A percentile compares a stretch with the other conserved stretches of the same genome.
phyloP scores from a whole-genome alignment of 2,797 vertebrate species.

The Acridotheres tristis region DNA sequence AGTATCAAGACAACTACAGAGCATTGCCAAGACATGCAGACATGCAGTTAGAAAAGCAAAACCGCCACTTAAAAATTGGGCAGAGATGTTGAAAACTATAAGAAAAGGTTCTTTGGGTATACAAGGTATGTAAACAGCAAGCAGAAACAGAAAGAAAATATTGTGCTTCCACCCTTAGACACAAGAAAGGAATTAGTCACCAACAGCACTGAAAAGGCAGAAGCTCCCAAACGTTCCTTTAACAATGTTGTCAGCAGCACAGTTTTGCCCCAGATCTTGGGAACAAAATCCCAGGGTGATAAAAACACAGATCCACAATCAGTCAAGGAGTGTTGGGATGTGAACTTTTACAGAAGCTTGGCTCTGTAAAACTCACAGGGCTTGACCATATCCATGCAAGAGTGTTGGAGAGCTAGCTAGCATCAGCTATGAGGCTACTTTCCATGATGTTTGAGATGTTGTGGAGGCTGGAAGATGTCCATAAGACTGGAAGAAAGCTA shows the following conservation, averaged over 20 bases:
- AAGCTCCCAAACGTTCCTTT: not conserved
- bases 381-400: not conserved
- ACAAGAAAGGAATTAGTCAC: not conserved
- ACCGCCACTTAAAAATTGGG: not conserved
- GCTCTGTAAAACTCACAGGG: not conserved
- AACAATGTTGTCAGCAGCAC: not conserved
- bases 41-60: not conserved
- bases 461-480: not conserved
- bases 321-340: not conserved
- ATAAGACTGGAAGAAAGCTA: not conserved
- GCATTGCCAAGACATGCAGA: not conserved
- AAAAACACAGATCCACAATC: not conserved
- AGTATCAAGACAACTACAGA: not conserved
- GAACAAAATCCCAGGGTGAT: not conserved
- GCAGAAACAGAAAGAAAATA: not conserved
- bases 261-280: fast-evolving
- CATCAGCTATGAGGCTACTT: not conserved
- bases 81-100: not conserved
- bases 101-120: fast-evolving
- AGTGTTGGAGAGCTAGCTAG: not conserved
- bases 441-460: not conserved
- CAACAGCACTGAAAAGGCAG: not conserved
- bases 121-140: not conserved
- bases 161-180: not conserved
- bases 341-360: not conserved